phyloP scores from a whole-genome alignment of 2,888 invertebrate genomes.

The Drosophila meridionalis region DNA sequence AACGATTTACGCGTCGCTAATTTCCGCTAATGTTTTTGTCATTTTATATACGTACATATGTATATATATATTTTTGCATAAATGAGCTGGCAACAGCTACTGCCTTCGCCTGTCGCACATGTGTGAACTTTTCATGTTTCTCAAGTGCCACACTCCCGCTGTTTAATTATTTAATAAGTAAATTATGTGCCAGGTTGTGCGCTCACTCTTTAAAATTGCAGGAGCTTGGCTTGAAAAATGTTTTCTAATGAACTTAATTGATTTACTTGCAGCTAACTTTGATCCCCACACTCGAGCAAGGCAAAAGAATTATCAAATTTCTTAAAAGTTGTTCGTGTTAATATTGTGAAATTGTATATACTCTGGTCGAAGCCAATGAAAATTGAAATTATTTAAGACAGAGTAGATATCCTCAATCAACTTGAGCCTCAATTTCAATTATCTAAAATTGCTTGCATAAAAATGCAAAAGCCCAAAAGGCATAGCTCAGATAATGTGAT shows the following conservation, averaged over 20 bases:
- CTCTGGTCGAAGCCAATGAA: neutral
- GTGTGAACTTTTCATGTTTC: constrained; percentile 33
- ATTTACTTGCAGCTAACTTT: constrained; percentile 27
- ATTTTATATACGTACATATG: constrained; percentile 53
- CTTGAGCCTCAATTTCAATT: neutral
- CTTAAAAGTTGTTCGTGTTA: neutral
- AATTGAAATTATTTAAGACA: neutral
- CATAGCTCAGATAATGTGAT: neutral
- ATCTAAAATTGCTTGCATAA: neutral
- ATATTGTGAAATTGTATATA: neutral
- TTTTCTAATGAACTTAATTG: constrained; percentile 75
- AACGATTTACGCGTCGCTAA: constrained; percentile 78
- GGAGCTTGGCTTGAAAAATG: constrained; percentile 29
- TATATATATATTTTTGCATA: constrained; percentile 69
- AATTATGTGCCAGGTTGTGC: constrained; percentile 56
- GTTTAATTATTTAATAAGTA: constrained; percentile 76
- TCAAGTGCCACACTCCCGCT: constrained; percentile 50
- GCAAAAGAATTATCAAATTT: too few species aligned
- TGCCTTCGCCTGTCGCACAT: constrained; percentile 20
- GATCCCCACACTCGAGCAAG: constrained; percentile 27
- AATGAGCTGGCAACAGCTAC: constrained; percentile 48
- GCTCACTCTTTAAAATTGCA: constrained; percentile 5
- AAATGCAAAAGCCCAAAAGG: neutral
- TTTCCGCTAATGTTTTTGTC: constrained; percentile 80
- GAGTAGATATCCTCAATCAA: neutral